Percentiles rank a stretch among this genome's conserved stretches.
Evolutionary conservation across 2,888 invertebrate genomes (phyloP).

Genomic region (Drosophila leonis): DNA sequence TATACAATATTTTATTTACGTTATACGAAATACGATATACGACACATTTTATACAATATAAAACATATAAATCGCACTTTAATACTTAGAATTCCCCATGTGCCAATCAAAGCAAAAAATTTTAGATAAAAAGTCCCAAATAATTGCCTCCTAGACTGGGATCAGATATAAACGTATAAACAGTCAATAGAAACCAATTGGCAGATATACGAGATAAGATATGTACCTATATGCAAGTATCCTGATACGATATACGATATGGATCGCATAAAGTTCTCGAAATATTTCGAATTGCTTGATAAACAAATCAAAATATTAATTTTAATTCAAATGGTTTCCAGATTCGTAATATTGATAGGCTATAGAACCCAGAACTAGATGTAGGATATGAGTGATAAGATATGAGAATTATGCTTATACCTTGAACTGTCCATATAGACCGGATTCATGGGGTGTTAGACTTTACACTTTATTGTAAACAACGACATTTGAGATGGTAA

Average conservation of each 20-base stretch:
- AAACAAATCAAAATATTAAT: neutral
- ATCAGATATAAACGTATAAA: conserved; percentile 5
- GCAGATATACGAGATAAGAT: conserved; percentile 3
- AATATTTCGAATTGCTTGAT: neutral
- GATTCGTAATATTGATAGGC: neutral
- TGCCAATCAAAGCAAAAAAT: neutral
- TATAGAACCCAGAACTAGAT: conserved; percentile 1
- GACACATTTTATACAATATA: neutral
- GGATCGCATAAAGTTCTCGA: neutral
- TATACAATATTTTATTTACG: neutral
- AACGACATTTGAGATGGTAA: conserved; percentile 49
- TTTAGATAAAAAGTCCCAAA: neutral
- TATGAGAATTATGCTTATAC: conserved; percentile 3
- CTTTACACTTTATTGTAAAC: conserved; percentile 75
- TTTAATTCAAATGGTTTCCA: neutral
- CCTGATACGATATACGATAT: conserved; percentile 5
- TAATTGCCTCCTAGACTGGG: neutral
- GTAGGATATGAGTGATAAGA: conserved; percentile 12
- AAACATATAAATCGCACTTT: neutral
- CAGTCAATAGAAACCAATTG: conserved; percentile 3
- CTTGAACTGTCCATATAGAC: conserved; percentile 6
- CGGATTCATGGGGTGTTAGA: conserved; percentile 50
- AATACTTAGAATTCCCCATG: neutral
- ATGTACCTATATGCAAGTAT: neutral
- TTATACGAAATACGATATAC: neutral